Conservation (phyloP, 2,113 vertebrate species). For the Willisornis vidua region DNA sequence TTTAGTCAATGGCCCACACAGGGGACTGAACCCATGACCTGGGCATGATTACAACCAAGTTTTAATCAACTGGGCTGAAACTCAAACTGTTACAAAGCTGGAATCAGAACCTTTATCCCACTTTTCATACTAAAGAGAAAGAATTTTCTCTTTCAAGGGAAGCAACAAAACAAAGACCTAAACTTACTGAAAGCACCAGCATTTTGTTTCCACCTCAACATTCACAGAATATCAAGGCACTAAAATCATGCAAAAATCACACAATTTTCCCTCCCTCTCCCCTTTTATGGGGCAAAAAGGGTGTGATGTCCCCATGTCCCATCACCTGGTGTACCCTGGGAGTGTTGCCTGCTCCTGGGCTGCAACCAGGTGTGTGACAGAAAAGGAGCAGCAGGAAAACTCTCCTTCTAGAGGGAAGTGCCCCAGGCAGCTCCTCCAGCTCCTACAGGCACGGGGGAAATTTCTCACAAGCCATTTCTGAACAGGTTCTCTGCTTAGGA, state of each 20-base stretch:
- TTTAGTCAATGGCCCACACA: too few relatives aligned
- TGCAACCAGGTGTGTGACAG: background rate
- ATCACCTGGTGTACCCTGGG: accelerated
- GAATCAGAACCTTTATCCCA: background rate
- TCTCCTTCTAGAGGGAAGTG: background rate
- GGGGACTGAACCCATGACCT: too few relatives aligned
- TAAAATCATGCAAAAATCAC: background rate
- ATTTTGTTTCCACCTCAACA: background rate
- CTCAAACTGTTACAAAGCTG: background rate
- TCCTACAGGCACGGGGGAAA: background rate
- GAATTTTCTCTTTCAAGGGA: background rate
- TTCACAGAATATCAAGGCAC: accelerated
- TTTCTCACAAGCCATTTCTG: background rate
- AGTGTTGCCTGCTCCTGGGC: background rate
- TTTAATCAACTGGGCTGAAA: too few relatives aligned
- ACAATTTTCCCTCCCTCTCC: accelerated
- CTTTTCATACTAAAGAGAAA: background rate
- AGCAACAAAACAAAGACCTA: background rate
- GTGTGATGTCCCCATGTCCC: background rate
- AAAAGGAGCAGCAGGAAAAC: background rate
- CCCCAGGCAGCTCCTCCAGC: background rate
- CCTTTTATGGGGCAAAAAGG: background rate
- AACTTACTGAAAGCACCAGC: background rate
- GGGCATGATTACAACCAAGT: too few relatives aligned
- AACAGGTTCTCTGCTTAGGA: background rate